Conservation (phyloP, 2,888 invertebrate species). For the Pyrochroa serraticornis region DNA sequence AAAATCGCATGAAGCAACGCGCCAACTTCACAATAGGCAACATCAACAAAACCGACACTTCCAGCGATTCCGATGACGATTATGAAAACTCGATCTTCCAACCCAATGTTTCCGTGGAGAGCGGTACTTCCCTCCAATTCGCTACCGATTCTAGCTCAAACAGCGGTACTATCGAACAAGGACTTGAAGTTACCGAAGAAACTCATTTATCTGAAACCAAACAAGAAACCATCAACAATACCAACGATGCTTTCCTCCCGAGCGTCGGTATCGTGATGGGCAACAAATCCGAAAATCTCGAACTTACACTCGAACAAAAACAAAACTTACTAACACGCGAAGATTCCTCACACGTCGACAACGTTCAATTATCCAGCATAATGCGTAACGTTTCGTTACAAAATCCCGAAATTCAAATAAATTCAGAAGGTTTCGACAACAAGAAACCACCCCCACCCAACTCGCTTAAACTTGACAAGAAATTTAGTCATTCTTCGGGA, state of each 20-base stretch:
- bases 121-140: conserved; percentile 38
- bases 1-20: conserved; percentile 58
- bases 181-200: conserved; percentile 50
- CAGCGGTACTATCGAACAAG: conserved; percentile 45
- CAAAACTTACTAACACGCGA: conserved; percentile 56
- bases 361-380: conserved; percentile 56
- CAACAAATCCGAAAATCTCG: conserved; percentile 28
- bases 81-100: conserved; percentile 66
- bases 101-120: conserved; percentile 45
- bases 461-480: conserved; percentile 64
- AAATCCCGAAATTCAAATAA: conserved; percentile 53
- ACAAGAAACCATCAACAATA: conserved; percentile 39
- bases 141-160: conserved; percentile 40
- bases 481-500: conserved; percentile 73
- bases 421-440: conserved; percentile 44
- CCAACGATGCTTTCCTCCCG: conserved; percentile 65
- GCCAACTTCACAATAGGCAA: conserved; percentile 41
- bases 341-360: conserved; percentile 53
- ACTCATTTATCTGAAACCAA: conserved; percentile 21
- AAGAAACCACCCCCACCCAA: conserved; percentile 62
- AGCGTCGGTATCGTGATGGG: conserved; percentile 70
- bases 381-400: conserved; percentile 53
- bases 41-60: conserved; percentile 51
- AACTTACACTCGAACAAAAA: conserved; percentile 54
- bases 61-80: conserved; percentile 68